A percentile compares a stretch with the other conserved stretches of the same genome.
These are phyloP conservation scores for Tethea ocularis DNA, from an alignment of 2,888 invertebrate species.

Conservation along the genomic window DNA sequence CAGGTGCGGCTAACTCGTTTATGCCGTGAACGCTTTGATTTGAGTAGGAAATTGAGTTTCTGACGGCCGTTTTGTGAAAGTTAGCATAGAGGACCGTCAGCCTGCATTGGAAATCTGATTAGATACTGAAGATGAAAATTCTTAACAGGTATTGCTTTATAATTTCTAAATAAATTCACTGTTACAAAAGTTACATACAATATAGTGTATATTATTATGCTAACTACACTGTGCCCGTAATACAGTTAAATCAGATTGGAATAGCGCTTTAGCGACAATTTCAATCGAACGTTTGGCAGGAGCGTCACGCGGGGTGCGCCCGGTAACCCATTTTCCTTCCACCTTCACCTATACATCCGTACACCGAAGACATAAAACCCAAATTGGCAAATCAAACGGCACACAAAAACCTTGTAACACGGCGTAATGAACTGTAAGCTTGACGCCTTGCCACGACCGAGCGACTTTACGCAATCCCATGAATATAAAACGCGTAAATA, in stretches of 20 bases:
- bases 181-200: no score
- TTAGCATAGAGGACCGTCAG: conserved; percentile 14
- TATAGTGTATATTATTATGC: not conserved
- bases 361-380: conserved; percentile 39
- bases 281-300: conserved; percentile 68
- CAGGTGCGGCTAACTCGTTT: conserved; percentile 34
- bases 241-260: conserved; percentile 41
- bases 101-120: not conserved
- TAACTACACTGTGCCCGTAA: conserved; percentile 17
- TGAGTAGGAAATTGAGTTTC: conserved; percentile 59
- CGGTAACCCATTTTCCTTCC: conserved; percentile 57
- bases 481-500: conserved; percentile 83
- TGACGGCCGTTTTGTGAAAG: conserved; percentile 29
- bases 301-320: conserved; percentile 69
- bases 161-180: no score
- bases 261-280: conserved; percentile 59
- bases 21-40: conserved; percentile 29
- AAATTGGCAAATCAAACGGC: conserved; percentile 39
- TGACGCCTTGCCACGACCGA: conserved; percentile 66
- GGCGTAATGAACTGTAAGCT: conserved; percentile 76
- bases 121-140: not conserved
- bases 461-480: conserved; percentile 71
- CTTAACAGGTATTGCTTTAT: not conserved
- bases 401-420: conserved; percentile 52
- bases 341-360: conserved; percentile 31